A percentile compares a stretch with the other conserved stretches of the same genome.
These are phyloP conservation scores for Enteromius thamalakanensis DNA, from an alignment of 2,797 vertebrate genomes.

Conservation along the genomic window DNA sequence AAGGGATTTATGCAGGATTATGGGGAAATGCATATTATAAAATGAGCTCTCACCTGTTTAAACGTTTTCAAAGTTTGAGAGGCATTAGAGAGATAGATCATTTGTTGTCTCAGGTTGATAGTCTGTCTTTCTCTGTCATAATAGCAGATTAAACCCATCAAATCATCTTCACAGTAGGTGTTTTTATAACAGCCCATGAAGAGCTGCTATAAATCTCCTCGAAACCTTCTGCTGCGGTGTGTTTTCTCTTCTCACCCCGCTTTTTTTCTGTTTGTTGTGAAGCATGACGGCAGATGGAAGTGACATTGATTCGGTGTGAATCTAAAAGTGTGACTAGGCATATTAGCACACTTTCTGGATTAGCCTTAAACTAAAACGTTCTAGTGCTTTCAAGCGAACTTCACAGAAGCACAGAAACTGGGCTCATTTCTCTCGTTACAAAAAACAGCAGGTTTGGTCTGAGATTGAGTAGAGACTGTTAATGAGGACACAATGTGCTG, in stretches of 20 bases:
- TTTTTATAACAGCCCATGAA: slow-evolving; percentile 10
- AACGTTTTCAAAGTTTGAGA: background rate
- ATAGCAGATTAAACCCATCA: background rate
- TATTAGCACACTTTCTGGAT: slow-evolving; percentile 11
- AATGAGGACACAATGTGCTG: background rate
- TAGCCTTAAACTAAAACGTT: background rate
- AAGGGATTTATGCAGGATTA: background rate
- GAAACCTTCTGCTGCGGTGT: background rate
- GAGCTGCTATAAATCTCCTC: slow-evolving; percentile 1
- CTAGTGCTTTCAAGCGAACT: background rate
- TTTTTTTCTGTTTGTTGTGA: background rate
- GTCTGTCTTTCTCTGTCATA: slow-evolving; percentile 13
- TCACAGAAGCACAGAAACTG: background rate
- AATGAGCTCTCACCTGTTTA: background rate
- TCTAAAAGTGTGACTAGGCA: background rate
- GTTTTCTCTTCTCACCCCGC: slow-evolving; percentile 19
- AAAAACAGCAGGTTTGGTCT: background rate
- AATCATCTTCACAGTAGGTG: background rate
- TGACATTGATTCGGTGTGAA: background rate
- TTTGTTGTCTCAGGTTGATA: background rate
- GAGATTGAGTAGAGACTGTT: background rate
- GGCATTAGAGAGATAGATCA: background rate
- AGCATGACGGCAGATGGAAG: slow-evolving; percentile 11
- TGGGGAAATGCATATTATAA: background rate
- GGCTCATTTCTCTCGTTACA: background rate